phyloP scores from a whole-genome alignment of 2,888 invertebrate genomes.

The Gymnocheta viridis region DNA sequence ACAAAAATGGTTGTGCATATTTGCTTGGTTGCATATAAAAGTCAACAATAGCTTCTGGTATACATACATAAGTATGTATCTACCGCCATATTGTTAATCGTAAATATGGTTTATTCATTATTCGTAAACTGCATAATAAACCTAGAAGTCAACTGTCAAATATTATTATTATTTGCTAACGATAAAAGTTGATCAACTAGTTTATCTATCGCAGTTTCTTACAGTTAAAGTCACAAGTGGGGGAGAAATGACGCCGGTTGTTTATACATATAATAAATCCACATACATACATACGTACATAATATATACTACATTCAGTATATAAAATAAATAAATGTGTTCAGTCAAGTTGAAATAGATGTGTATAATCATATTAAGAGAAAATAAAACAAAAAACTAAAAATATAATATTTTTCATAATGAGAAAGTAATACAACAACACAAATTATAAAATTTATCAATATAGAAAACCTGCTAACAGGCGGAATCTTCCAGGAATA shows the following conservation, averaged over 20 bases:
- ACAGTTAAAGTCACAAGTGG: too few species aligned
- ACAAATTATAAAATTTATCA: conserved; percentile 23
- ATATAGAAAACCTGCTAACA: conserved; percentile 45
- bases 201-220: too few species aligned
- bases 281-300: neutral
- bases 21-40: too few species aligned
- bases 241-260: neutral
- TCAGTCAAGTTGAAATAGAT: conserved; percentile 2
- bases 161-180: too few species aligned
- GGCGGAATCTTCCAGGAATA: conserved; percentile 61
- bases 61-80: too few species aligned
- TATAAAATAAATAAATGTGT: neutral
- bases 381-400: neutral
- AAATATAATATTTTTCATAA: conserved; percentile 26
- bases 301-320: neutral
- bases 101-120: too few species aligned
- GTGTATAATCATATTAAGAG: neutral
- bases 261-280: neutral
- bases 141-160: too few species aligned
- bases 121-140: too few species aligned
- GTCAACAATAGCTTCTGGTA: too few species aligned
- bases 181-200: too few species aligned
- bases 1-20: too few species aligned
- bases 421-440: neutral
- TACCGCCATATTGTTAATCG: too few species aligned